Evolutionary conservation across 2,113 vertebrate genomes (phyloP).

Genomic region (Cryptomyrus ogoouensis): DNA sequence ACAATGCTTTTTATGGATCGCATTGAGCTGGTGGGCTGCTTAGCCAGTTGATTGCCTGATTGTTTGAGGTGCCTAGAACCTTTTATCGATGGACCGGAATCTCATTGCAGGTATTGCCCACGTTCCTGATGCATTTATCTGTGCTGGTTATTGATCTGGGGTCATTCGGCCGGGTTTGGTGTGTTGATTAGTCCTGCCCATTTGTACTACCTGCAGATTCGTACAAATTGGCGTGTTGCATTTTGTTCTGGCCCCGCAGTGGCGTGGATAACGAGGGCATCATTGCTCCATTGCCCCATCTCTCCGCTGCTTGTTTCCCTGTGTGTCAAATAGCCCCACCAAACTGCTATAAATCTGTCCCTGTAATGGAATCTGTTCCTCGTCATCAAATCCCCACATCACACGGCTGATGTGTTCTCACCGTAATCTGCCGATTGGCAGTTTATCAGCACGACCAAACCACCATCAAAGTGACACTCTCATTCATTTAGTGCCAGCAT

Average conservation of each 20-base stretch:
- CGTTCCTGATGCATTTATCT: background rate
- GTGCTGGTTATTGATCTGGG: background rate
- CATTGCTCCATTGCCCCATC: background rate
- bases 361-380: background rate
- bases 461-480: background rate
- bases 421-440: background rate
- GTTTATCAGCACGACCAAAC: background rate
- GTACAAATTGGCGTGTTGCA: background rate
- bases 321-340: background rate
- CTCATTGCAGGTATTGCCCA: background rate
- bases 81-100: background rate
- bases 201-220: background rate
- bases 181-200: background rate
- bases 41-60: background rate
- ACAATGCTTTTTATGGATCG: background rate
- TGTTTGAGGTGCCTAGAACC: background rate
- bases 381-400: background rate
- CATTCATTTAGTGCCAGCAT: background rate
- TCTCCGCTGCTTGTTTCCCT: background rate
- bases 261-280: background rate
- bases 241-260: background rate
- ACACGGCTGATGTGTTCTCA: background rate
- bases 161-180: background rate
- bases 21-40: background rate
- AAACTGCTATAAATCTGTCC: background rate